Evolutionary conservation across 2,888 invertebrate genomes (phyloP), one percentile per base, ranked within the genome.

Genomic region (Chrysolina oricalcia): DNA sequence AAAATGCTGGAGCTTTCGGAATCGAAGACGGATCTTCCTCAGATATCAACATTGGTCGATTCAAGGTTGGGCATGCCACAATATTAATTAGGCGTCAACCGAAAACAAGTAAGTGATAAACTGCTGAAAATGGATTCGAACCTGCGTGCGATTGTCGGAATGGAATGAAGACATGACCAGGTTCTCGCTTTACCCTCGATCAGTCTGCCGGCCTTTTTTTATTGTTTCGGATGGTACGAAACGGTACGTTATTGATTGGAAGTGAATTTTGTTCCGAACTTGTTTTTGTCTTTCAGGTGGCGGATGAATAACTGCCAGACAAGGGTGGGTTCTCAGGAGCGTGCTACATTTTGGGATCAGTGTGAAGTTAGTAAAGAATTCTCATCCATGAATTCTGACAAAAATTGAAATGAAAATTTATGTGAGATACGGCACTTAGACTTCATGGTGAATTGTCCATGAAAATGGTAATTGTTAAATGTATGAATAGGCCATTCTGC

Each of bases 61-160:
- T 81, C 85, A 84, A 86, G 86, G 85, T 81, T 86, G 86, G 86
- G 85, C 87, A 88, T 88, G 88, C 88, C 87, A 88, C 86, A 88
- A 88, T 88, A 89, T 89, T 89, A 89, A 89, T 89, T 87, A 88
- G 85, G 85, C 86, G 88, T 88, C 89, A 89, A 85, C 86, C 85
- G 84, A 82, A 88, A 89, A 89, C 89, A 89, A 88, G 87, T 85
- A 87, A 86, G 88, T 88, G 88, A 89, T 89, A 88, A 88, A 89
- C 87, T 88, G 88, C 87, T 87, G 86, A 87, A 88, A 88, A 87
- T 86, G 87, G 87, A 87, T 86, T 86, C 84, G 85, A 86, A 86
- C 86, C 87, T 87, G 86, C 86, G 86, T 87, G 87, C 85, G 85
- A 86, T 84, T 85, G 85, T 85, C 85, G 85, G 84, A 80, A 83